A percentile compares a stretch with the other conserved stretches of the same genome.
Evolutionary conservation across 2,888 invertebrate species (phyloP).

Genomic region (Heteromyza rotundicornis): DNA sequence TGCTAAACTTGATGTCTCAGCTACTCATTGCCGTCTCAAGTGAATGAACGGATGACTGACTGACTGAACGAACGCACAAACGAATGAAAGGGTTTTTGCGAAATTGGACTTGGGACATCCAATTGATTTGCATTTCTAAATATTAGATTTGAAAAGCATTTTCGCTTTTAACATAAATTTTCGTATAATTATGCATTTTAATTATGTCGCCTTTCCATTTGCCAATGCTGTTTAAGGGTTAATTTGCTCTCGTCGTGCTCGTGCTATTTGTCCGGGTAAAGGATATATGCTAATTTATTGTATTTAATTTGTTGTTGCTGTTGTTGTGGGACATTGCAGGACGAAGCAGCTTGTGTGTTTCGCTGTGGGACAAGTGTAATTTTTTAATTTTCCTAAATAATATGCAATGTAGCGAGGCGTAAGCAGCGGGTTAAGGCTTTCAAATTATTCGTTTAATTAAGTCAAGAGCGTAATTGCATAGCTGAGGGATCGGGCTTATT

Average conservation of each 20-base stretch:
- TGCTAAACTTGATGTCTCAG: background rate
- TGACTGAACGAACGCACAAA: no score
- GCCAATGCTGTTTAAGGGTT: constrained; percentile 42
- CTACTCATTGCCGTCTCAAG: background rate
- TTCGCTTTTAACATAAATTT: constrained; percentile 49
- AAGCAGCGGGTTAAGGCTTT: background rate
- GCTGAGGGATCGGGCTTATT: no score
- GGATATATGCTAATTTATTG: constrained; percentile 1
- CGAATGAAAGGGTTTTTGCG: background rate
- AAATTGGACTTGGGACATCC: constrained; percentile 26
- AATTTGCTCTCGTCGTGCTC: no score
- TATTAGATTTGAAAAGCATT: no score
- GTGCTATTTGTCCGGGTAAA: background rate
- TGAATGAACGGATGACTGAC: no score
- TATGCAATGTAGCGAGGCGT: no score
- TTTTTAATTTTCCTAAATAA: background rate
- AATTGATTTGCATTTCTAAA: constrained; percentile 57
- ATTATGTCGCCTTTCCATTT: constrained; percentile 50
- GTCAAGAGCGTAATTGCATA: no score
- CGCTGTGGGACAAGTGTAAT: background rate
- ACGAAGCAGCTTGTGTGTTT: background rate
- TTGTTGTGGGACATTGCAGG: background rate
- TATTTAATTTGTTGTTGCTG: no score
- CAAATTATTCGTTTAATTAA: background rate
- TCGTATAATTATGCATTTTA: constrained; percentile 60